Percentiles rank a stretch among this genome's conserved stretches.
phyloP scores from a whole-genome alignment of 35 echinoderm and acorn worm genomes.

The Apostichopus californicus region DNA sequence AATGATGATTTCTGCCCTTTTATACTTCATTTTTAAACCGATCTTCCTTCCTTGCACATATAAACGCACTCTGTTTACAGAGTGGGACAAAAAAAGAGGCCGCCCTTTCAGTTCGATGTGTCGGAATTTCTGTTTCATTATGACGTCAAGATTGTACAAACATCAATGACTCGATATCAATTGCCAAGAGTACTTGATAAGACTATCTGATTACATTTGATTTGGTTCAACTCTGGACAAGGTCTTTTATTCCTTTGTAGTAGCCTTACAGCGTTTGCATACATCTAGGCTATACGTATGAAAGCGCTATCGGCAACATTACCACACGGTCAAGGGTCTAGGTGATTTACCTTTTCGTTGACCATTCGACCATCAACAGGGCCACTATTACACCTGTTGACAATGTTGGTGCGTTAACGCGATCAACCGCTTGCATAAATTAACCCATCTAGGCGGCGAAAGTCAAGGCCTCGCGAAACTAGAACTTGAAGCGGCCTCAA shows the following conservation, averaged over 20 bases:
- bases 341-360: not conserved
- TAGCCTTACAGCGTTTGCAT: not conserved
- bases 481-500: slow-evolving; percentile 44
- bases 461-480: slow-evolving; percentile 40
- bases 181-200: not conserved
- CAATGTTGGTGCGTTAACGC: slow-evolving; percentile 30
- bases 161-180: not conserved
- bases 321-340: slow-evolving; percentile 5
- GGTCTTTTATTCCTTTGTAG: not conserved
- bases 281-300: not conserved
- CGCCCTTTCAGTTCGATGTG: not conserved
- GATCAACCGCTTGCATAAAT: slow-evolving; percentile 37
- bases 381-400: slow-evolving; percentile 28
- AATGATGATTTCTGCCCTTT: no score
- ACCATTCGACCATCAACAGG: not conserved
- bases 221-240: not conserved
- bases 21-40: no score
- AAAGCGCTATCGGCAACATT: slow-evolving; percentile 1
- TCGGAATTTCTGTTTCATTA: not conserved
- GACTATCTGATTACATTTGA: slow-evolving; percentile 6
- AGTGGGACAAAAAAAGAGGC: no score
- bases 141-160: not conserved
- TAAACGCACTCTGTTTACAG: no score
- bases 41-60: no score
- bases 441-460: slow-evolving; percentile 40